Base-by-base conservation (phyloP, 35 echinoderm and acorn worm species). In the Apostichopus japonicus region DNA sequence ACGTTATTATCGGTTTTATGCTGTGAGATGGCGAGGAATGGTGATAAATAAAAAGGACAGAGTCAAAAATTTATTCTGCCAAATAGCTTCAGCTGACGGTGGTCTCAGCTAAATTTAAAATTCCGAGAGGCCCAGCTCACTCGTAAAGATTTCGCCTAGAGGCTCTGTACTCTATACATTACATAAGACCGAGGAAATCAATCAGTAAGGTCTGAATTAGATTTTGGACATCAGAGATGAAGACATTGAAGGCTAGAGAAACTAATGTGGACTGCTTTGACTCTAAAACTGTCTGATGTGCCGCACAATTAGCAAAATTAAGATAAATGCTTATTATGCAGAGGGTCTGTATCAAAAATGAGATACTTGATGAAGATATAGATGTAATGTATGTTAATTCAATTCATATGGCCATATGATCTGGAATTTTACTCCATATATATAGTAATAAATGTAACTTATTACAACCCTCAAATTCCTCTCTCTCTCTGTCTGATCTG, bases 61-160 rank as follows among this genome's bases (percentile, higher is more conserved):
- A 55, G 19, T 83, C 17, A 56, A 83, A 83, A 17, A 6, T 54
- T 19, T 67, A 10, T 9, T 15, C 79, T 83, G 52, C 54, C 51
- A 55, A 21, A 14, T 55, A 55, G 79, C 2, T 15, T 83, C 17
- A 21, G 24, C 79, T 55, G 11, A 13, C 17, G 24, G 79, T 11
- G 44, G 54, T 80, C 79, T 33, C 15, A 33, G 79, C 54, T 83
- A 54, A 54, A 83, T 83, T 83, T 83, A 54, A 55, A 17, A 52
- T 55, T 83, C 25, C 51, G 10, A 14, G 79, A 17, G 51, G 79
- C 24, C 79, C 54, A 44, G 33, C 54, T 83, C 19, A 23, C 27
- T 10, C 21, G 4, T 79, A 23, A 19, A 23, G 21, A 79, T 79
- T n/a, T 79, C 27, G 5, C 77, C 21, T 79, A 23, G 22, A 79